A percentile compares a stretch with the other conserved stretches of the same genome.
Evolutionary conservation across 2,888 invertebrate genomes (phyloP).

Genomic region (Cantharis flavilabris): DNA sequence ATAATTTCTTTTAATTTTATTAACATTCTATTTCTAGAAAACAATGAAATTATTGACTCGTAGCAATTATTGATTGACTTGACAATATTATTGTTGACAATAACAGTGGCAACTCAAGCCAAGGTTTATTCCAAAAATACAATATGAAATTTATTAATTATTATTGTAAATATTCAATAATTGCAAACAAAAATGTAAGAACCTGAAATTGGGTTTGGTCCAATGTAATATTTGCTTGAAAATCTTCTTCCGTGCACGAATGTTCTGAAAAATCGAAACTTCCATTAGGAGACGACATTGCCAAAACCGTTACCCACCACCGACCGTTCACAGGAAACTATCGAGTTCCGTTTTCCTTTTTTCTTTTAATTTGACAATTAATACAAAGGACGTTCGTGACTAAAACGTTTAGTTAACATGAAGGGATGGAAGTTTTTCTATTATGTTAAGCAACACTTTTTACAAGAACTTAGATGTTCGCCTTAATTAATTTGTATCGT

Average conservation of each 20-base stretch:
- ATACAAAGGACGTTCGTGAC: conserved; percentile 37
- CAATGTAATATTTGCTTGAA: conserved; percentile 17
- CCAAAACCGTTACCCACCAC: background rate
- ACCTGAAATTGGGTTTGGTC: conserved; percentile 33
- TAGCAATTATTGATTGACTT: no score
- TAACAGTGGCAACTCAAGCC: no score
- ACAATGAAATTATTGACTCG: no score
- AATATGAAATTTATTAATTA: no score
- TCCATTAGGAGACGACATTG: conserved; percentile 18
- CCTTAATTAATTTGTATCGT: background rate
- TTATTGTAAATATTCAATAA: no score
- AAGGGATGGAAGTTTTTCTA: conserved; percentile 1
- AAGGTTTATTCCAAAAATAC: no score
- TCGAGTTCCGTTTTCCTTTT: background rate
- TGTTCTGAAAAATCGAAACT: conserved; percentile 29
- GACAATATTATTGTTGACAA: no score
- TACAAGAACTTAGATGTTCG: background rate
- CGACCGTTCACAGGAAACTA: background rate
- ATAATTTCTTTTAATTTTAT: no score
- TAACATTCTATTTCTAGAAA: no score
- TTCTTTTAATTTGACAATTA: background rate
- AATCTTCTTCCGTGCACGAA: conserved; percentile 32
- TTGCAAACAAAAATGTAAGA: conserved; percentile 3
- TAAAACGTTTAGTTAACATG: conserved; percentile 27
- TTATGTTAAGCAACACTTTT: conserved; percentile 7